phyloP scores from a whole-genome alignment of 2,113 vertebrate genomes.

The Ardeotis arabs region DNA sequence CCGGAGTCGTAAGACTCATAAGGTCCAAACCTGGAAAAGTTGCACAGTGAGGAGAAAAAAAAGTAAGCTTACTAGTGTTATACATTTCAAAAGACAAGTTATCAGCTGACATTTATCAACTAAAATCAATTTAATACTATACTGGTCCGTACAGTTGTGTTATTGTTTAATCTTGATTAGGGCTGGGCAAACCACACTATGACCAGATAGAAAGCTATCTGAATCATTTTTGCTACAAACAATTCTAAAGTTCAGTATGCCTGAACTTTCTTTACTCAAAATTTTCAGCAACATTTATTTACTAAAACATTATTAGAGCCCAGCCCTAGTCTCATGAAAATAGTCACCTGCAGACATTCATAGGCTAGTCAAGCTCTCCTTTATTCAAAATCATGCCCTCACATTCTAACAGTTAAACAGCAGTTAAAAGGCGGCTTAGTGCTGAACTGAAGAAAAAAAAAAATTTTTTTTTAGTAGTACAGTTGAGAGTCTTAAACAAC shows the following conservation, averaged over 20 bases:
- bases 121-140: conserved; percentile 81
- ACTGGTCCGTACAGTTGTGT: conserved; percentile 74
- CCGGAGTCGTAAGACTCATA: conserved; percentile 90
- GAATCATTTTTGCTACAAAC: conserved; percentile 71
- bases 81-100: conserved; percentile 85
- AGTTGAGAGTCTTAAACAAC: conserved; percentile 48
- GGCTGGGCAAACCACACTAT: conserved; percentile 78
- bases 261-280: conserved; percentile 69
- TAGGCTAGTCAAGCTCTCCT: conserved; percentile 62
- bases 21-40: conserved; percentile 90
- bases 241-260: conserved; percentile 70
- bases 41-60: conserved; percentile 88
- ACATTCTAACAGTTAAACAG: conserved; percentile 66
- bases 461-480: conserved; percentile 40
- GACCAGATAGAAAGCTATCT: conserved; percentile 84
- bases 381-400: conserved; percentile 66
- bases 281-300: conserved; percentile 69
- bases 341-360: conserved; percentile 75
- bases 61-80: conserved; percentile 88
- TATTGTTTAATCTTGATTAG: conserved; percentile 78
- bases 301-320: conserved; percentile 72
- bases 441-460: conserved; percentile 39
- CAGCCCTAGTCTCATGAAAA: conserved; percentile 83
- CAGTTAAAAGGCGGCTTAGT: conserved; percentile 63
- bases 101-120: conserved; percentile 88